phyloP scores from a whole-genome alignment of 2,113 vertebrate genomes.

The Poecilia latipinna region DNA sequence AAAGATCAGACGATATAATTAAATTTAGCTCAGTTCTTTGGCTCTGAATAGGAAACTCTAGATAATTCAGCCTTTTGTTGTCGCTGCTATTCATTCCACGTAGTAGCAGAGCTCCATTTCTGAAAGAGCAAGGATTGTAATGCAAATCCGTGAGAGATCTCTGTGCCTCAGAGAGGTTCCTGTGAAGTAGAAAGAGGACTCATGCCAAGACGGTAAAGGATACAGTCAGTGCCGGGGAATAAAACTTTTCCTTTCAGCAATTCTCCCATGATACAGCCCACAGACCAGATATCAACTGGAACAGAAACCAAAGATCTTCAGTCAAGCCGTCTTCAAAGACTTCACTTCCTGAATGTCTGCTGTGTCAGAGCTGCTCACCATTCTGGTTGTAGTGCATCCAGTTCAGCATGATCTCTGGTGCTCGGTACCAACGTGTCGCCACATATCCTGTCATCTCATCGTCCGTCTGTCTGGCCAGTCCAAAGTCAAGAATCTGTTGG shows the following conservation, averaged over 20 bases:
- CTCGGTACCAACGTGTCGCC: constrained; percentile 96
- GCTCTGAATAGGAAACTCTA: constrained; percentile 16
- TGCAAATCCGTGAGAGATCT: constrained; percentile 48
- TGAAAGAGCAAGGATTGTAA: constrained; percentile 36
- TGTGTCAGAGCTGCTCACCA: constrained; percentile 71
- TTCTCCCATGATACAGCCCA: constrained; percentile 99
- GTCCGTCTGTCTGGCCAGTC: constrained; percentile 93
- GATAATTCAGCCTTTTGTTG: constrained; percentile 42
- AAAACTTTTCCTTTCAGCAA: constrained; percentile 95
- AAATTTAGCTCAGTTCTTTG: constrained; percentile 5
- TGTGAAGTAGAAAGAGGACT: constrained; percentile 6
- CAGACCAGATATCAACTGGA: constrained; percentile 98
- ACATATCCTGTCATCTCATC: constrained; percentile 99
- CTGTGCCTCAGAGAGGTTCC: constrained; percentile 13
- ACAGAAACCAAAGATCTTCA: constrained; percentile 40
- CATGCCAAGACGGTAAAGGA: constrained; percentile 81
- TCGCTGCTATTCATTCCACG: constrained; percentile 29
- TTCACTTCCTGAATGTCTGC: neutral
- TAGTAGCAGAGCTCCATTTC: neutral
- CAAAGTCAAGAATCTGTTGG: constrained; percentile 94
- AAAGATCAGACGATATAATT: constrained; percentile 41
- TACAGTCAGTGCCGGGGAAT: constrained; percentile 98
- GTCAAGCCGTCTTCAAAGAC: neutral
- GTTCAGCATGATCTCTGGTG: constrained; percentile 98
- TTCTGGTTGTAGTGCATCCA: constrained; percentile 99